Base-by-base conservation (phyloP, 2,888 invertebrate genomes). In the Philaethria dido region DNA sequence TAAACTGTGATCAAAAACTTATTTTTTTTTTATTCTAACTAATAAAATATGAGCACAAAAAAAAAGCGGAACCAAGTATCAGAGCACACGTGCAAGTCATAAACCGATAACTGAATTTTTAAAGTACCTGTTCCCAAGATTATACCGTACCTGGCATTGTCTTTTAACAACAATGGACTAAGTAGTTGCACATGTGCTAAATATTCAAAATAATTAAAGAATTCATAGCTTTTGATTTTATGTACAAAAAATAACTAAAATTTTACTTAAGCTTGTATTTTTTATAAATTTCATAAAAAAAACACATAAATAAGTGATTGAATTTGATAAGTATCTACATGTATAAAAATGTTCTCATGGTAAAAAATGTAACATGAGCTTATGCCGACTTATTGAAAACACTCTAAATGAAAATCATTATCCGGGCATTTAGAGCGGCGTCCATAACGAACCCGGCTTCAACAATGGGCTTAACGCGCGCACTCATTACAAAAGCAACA, bases 401-500 rank as follows among this genome's bases (percentile, higher is more conserved):
- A 91, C 91, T 91, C 88, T 90, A 88, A 90, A 86, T 87, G 87
- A 91, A 90, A 92, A 91, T 92, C 90, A 89, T 92, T 91, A 92
- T 87, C 88, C 87, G 75, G 83, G 84, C 84, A 85, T 89, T 90
- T 86, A 82, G 85, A 88, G 88, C 91, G 87, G 89, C 88, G 86
- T 89, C 90, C 90, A 90, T 91, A 89, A 89, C 88, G 88, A 87
- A 88, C 88, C 86, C 84, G 84, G 86, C 86, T 81, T 92, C 91
- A 89, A 92, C 92, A 92, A 92, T 91, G 87, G 92, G 89, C 92
- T 92, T 92, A 92, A 88, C 89, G 89, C 89, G 86, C 88, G 87
- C 86, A 90, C 92, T 92, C 89, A 92, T 92, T 92, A 92, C 91
- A 92, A 92, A 92, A 91, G 89, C 91, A 88, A 89, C 90, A 90